Evolutionary conservation across 2,113 vertebrate genomes (phyloP).

Genomic region (Geococcyx californianus): DNA sequence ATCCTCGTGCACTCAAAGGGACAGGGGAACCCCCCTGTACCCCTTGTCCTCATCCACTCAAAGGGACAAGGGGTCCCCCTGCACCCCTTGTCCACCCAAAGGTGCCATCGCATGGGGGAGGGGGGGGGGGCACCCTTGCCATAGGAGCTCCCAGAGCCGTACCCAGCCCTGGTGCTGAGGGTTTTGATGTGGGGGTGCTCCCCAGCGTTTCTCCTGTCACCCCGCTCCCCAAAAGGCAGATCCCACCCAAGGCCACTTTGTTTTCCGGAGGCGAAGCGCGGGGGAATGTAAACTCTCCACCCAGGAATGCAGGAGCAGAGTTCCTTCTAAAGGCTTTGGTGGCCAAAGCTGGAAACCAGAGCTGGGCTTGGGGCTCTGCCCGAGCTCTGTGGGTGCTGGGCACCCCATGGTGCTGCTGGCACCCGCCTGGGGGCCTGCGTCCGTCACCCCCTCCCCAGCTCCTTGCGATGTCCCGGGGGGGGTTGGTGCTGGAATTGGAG

Average conservation of each 20-base stretch:
- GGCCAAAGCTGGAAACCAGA: not conserved
- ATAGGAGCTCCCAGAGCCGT: rapidly evolving
- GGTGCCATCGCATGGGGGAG: not conserved
- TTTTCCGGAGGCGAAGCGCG: not conserved
- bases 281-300: constrained; percentile 54
- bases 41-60: too few species aligned
- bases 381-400: not conserved
- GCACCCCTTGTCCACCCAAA: not conserved
- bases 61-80: too few species aligned
- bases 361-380: too few species aligned
- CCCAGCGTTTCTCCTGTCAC: rapidly evolving
- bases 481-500: not conserved
- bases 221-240: not conserved
- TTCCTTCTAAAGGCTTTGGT: not conserved
- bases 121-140: not conserved
- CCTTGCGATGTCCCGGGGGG: not conserved
- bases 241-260: not conserved
- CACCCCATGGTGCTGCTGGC: not conserved
- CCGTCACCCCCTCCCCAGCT: rapidly evolving
- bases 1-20: too few species aligned
- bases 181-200: not conserved
- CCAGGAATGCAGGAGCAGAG: constrained; percentile 51
- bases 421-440: not conserved
- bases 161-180: not conserved
- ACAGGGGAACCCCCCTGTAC: too few species aligned